Conservation (phyloP, 1,140 invertebrate species). For the Procambarus virginalis region DNA sequence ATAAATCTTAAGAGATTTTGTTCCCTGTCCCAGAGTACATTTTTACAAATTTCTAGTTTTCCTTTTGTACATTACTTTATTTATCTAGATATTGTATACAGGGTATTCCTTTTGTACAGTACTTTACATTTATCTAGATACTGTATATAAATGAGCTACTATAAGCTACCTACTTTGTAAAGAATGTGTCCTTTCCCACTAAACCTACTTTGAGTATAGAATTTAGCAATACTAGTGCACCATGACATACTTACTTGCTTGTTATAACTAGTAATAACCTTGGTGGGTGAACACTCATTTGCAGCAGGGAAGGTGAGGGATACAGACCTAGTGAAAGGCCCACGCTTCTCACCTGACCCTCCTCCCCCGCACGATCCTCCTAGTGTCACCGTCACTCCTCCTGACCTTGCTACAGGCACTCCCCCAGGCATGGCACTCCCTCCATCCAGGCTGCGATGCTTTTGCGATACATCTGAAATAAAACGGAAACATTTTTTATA, state of each 20-base stretch:
- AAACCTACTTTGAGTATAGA: background rate
- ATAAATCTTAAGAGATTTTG: too few relatives aligned
- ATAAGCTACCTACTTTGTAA: too few relatives aligned
- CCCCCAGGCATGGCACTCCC: background rate
- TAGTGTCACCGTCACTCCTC: conserved; percentile 58
- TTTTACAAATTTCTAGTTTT: too few relatives aligned
- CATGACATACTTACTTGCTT: conserved; percentile 55
- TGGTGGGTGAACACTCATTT: conserved; percentile 39
- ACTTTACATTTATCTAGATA: background rate
- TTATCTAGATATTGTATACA: too few relatives aligned
- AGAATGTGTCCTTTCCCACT: background rate
- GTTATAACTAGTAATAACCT: conserved; percentile 62
- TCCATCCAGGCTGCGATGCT: conserved; percentile 39
- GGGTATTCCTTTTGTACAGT: background rate
- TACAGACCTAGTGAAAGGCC: conserved; percentile 57
- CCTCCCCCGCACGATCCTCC: background rate
- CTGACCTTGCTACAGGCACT: conserved; percentile 49
- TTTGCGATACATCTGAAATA: conserved; percentile 11
- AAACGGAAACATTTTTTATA: background rate
- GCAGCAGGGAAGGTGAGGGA: conserved; percentile 60
- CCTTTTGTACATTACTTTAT: too few relatives aligned
- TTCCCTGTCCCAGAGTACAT: too few relatives aligned
- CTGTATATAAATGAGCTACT: too few relatives aligned
- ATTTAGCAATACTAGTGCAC: background rate
- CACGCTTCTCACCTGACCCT: conserved; percentile 49